These are phyloP conservation scores for Meta bourneti DNA, from an alignment of 2,888 invertebrate genomes.

Conservation along the genomic window DNA sequence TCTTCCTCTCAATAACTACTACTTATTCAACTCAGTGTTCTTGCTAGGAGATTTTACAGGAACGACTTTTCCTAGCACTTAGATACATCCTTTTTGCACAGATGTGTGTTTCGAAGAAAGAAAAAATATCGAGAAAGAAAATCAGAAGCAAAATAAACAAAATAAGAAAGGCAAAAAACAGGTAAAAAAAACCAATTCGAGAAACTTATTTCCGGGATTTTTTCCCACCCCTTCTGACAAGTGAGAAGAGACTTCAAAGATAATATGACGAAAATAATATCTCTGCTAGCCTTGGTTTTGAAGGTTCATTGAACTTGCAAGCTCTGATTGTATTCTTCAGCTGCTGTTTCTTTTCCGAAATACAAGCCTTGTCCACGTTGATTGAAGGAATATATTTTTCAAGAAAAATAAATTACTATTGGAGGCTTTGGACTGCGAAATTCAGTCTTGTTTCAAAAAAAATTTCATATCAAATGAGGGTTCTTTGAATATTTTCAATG, in stretches of 20 bases:
- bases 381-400: not conserved
- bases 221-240: constrained; percentile 33
- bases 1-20: not conserved
- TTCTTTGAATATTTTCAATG: too few relatives aligned
- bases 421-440: too few relatives aligned
- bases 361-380: not conserved
- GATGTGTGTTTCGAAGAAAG: constrained; percentile 9
- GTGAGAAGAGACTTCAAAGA: constrained; percentile 52
- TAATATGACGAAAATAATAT: constrained; percentile 61
- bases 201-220: constrained; percentile 39
- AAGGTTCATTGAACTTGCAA: constrained; percentile 29
- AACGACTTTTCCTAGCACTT: not conserved
- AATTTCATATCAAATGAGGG: too few relatives aligned
- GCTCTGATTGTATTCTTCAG: constrained; percentile 19
- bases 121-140: constrained; percentile 28
- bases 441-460: too few relatives aligned
- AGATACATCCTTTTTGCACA: constrained; percentile 4
- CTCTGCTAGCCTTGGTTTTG: constrained; percentile 23
- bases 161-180: constrained; percentile 21
- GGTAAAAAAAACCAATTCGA: not conserved
- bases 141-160: constrained; percentile 33
- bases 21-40: not conserved
- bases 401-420: too few relatives aligned
- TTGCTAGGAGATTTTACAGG: not conserved
- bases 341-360: constrained; percentile 18